phyloP scores from a whole-genome alignment of 30 jellyfish, hydroid and myxozoan genomes.

The Phacellophora camtschatica region DNA sequence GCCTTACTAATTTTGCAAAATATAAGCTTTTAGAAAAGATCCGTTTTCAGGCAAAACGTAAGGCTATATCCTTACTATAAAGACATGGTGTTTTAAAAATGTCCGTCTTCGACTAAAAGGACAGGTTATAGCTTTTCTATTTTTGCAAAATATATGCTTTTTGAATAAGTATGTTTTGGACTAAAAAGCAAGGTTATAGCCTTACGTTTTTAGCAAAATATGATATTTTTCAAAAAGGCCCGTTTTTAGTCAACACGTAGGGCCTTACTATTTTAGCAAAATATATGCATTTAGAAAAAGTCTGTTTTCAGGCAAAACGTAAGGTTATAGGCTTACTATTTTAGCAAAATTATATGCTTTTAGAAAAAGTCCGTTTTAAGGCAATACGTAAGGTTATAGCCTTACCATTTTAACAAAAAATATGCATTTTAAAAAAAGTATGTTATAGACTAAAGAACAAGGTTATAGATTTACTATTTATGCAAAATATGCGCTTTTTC shows the following conservation, averaged over 20 bases:
- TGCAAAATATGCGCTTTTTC: background rate
- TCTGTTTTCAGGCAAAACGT: background rate
- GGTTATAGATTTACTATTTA: background rate
- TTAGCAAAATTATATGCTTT: background rate
- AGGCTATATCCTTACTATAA: background rate
- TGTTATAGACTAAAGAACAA: background rate
- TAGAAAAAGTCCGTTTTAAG: background rate
- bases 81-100: background rate
- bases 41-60: background rate
- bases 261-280: background rate
- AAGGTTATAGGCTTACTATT: background rate
- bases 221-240: background rate
- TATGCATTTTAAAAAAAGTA: background rate
- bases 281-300: background rate
- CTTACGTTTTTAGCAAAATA: background rate
- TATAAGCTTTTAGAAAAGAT: background rate
- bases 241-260: background rate
- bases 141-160: background rate
- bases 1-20: background rate
- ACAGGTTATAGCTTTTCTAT: background rate
- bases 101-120: background rate
- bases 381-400: background rate
- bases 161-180: background rate
- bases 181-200: background rate
- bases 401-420: background rate